Evolutionary conservation across 2,797 vertebrate genomes (phyloP).

Genomic region (Phoebastria nigripes): DNA sequence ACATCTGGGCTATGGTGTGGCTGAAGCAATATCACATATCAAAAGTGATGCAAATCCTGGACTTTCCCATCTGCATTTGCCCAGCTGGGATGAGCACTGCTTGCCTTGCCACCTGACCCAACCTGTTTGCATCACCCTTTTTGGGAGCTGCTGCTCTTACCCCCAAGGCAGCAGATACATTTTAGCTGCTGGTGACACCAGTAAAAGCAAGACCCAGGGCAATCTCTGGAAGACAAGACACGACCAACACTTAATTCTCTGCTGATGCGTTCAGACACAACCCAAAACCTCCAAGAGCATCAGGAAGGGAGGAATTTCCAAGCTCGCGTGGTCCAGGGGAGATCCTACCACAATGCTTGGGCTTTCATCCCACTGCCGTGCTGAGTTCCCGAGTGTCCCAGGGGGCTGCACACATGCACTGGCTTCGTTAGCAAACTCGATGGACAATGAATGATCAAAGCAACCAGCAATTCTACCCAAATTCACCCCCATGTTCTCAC

Average conservation of each 20-base stretch:
- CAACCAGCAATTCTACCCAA: not conserved
- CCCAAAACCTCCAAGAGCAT: not conserved
- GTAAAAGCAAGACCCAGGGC: not conserved
- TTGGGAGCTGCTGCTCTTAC: not conserved
- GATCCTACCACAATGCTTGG: accelerated
- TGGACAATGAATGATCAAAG: not conserved
- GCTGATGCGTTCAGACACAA: not conserved
- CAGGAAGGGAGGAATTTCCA: not conserved
- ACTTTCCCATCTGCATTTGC: not conserved
- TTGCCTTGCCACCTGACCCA: not conserved
- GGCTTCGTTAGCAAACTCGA: not conserved
- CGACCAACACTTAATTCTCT: accelerated
- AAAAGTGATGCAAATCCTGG: not conserved
- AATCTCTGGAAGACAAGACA: not conserved
- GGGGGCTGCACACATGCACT: accelerated
- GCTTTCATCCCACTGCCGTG: not conserved
- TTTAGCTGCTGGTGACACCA: not conserved
- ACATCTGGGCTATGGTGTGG: accelerated
- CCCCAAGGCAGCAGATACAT: not conserved
- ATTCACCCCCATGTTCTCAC: not conserved
- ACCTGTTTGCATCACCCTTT: not conserved
- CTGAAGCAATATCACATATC: not conserved
- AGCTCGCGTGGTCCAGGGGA: not conserved
- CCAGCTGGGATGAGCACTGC: not conserved
- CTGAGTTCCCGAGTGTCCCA: not conserved